Base-by-base conservation (phyloP, 2,113 vertebrate genomes). In the Marcusenius ussheri region DNA sequence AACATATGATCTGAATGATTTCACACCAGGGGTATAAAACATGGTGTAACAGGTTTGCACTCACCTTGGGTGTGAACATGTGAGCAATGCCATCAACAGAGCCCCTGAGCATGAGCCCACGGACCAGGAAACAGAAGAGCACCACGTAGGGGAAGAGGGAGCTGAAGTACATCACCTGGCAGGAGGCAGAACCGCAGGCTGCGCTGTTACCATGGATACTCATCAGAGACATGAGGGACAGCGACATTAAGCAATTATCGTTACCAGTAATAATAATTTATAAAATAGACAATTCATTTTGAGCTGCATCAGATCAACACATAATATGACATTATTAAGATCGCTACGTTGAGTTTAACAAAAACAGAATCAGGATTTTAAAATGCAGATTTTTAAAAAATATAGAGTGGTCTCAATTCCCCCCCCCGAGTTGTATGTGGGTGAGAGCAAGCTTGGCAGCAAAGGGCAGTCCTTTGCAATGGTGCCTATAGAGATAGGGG, bases 141-240 rank as follows among this genome's bases (percentile, higher is more conserved):
- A 99, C 98, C 95, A 98, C 93, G 0, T 99, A 99, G 0, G 98
- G 98, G 94, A 99, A 99, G 89, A 99, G 97, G 0, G 98, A 99
- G 94, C 98, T 99, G 97, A 99, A 99, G 94, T 99, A 99, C 98
- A 99, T 99, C 95, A 99, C 98, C 98, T 99, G 84, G 35, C 27
- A 19, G 7, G 46, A 9, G 27, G 35, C 39, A 31, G 56, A 90
- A 39, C 42, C 19, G 17, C 53, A n/a, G 19, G 35, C 31, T 9
- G 89, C n/a, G 50, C 39, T 77, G 92, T 94, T 93, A 58, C 93
- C 93, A 94, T 93, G 92, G 94, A 92, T 24, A 92, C 90, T 5
- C 21, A 21, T 47, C 80, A 10, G 42, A 42, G 80, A 21, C 6
- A 24, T 2, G 3, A 46, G 13, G 35, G 19, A 83, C 17, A 3